Conservation (phyloP, 2,797 vertebrate genomes). For the Centropyge bicolor region DNA sequence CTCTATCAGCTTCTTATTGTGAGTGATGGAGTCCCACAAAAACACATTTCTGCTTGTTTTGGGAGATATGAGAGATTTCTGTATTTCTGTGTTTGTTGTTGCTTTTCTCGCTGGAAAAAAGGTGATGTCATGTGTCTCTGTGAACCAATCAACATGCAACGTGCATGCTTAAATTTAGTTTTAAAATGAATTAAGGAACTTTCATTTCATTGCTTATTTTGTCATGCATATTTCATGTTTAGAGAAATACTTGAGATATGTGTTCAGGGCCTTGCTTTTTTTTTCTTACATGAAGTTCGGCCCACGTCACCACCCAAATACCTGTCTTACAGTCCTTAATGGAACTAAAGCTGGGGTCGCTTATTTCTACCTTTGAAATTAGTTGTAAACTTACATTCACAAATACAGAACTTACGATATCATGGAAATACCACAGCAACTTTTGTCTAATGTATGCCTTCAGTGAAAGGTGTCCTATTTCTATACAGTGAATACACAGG, state of each 20-base stretch:
- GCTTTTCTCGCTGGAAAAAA: neutral
- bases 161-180: neutral
- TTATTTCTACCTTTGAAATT: conserved; percentile 25
- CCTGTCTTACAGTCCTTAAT: conserved; percentile 12
- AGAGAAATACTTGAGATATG: neutral
- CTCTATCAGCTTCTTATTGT: too few relatives aligned
- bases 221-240: neutral
- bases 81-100: neutral
- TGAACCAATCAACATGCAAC: too few relatives aligned
- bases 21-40: neutral
- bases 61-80: neutral
- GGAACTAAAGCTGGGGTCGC: neutral
- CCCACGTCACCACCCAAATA: neutral
- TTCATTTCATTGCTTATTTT: conserved; percentile 1
- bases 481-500: conserved; percentile 58
- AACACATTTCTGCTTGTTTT: too few relatives aligned
- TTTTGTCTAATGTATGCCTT: conserved; percentile 24
- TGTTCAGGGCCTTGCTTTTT: neutral
- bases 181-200: too few relatives aligned
- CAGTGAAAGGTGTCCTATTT: conserved; percentile 34
- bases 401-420: conserved; percentile 54
- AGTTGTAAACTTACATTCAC: conserved; percentile 57
- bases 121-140: neutral
- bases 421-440: conserved; percentile 47
- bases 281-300: neutral